Evolutionary conservation across 2,888 invertebrate genomes (phyloP).

Genomic region (Glyphotaelius pellucidus): DNA sequence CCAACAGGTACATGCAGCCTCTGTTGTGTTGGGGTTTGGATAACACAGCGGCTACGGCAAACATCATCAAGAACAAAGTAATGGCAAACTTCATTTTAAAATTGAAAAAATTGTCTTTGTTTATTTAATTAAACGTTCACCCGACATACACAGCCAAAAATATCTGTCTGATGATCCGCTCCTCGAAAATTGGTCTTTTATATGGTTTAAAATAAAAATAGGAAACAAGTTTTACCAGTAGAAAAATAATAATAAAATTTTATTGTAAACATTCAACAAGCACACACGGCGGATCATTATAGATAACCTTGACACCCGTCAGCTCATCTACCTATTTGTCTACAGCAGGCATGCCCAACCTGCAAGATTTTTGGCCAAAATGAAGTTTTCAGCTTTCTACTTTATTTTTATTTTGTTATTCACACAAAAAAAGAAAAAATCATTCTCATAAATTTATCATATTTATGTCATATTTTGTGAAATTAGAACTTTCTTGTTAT

Average conservation of each 20-base stretch:
- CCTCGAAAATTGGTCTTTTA: not conserved
- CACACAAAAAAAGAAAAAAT: no score
- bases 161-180: not conserved
- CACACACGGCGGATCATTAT: not conserved
- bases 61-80: not conserved
- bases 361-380: no score
- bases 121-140: not conserved
- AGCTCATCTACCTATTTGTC: no score
- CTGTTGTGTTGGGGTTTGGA: not conserved
- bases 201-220: not conserved
- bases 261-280: not conserved
- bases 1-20: not conserved
- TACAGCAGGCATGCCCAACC: no score
- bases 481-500: no score
- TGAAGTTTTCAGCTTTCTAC: no score
- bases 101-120: not conserved
- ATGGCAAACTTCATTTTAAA: not conserved
- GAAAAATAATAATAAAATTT: not conserved
- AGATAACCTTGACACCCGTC: not conserved
- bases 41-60: not conserved
- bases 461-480: no score
- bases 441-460: no score
- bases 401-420: no score
- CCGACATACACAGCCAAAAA: not conserved
- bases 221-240: not conserved